These are phyloP conservation scores for Oceanodroma leucorhoa DNA, from an alignment of 2,797 vertebrate genomes.

Conservation along the genomic window DNA sequence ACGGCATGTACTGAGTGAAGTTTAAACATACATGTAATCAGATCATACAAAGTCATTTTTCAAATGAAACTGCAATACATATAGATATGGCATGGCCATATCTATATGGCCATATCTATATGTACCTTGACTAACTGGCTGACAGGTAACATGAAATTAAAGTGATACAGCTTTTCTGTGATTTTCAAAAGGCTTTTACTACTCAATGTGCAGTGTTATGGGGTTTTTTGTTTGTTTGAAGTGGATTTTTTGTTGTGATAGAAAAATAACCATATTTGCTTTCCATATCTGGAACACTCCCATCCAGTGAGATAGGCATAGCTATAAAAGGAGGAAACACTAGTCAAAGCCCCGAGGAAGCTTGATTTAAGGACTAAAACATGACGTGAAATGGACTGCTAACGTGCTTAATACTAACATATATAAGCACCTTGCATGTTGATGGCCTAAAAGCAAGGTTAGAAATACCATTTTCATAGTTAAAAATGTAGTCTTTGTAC, in stretches of 20 bases:
- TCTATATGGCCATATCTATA: too few species aligned
- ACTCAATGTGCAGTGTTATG: background rate
- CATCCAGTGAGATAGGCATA: background rate
- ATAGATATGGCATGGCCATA: background rate
- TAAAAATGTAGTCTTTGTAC: background rate
- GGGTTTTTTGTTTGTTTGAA: background rate
- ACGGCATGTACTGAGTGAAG: background rate
- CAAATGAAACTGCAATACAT: background rate
- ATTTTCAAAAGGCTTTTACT: background rate
- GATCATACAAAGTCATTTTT: background rate
- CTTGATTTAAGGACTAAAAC: background rate
- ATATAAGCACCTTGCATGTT: background rate
- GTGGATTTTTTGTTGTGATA: background rate
- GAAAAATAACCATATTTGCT: background rate
- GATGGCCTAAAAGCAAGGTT: background rate
- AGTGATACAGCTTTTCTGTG: background rate
- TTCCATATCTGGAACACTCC: background rate
- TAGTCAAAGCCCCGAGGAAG: background rate
- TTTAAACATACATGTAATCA: background rate
- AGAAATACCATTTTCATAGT: background rate
- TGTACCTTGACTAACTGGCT: background rate
- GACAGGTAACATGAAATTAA: background rate
- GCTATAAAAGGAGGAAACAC: background rate
- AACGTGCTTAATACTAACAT: background rate
- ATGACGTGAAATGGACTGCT: background rate